phyloP scores from a whole-genome alignment of 2,797 vertebrate species.

The Microctenopoma steveboyesi region DNA sequence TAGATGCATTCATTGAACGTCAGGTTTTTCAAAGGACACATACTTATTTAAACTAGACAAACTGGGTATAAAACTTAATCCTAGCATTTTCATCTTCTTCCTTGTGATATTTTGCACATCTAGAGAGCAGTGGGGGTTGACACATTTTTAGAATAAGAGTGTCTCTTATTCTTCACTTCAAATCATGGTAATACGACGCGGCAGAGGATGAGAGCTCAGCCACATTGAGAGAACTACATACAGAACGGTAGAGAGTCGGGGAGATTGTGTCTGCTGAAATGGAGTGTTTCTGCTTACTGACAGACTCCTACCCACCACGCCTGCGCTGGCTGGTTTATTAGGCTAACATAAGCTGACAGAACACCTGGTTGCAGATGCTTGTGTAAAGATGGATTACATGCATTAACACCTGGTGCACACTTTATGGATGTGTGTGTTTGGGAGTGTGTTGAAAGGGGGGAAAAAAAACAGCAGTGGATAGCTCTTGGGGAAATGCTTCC shows the following conservation, averaged over 20 bases:
- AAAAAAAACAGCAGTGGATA: conserved; percentile 27
- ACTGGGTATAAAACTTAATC: background rate
- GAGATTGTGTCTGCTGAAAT: conserved; percentile 56
- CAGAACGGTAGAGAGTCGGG: conserved; percentile 30
- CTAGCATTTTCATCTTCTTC: background rate
- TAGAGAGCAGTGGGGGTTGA: background rate
- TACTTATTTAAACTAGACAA: no score
- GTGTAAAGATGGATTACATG: conserved; percentile 77
- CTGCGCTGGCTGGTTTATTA: conserved; percentile 62
- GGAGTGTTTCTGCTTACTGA: conserved; percentile 42
- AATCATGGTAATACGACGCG: conserved; percentile 46
- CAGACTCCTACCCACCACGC: conserved; percentile 42
- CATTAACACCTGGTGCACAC: conserved; percentile 66
- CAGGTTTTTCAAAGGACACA: background rate
- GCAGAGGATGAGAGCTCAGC: conserved; percentile 47
- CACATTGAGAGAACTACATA: conserved; percentile 29
- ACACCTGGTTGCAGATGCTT: conserved; percentile 77
- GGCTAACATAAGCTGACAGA: conserved; percentile 75
- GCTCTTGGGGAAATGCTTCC: conserved; percentile 58
- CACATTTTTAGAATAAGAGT: conserved; percentile 18
- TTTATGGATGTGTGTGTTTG: conserved; percentile 15
- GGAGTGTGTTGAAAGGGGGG: conserved; percentile 8
- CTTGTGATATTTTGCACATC: background rate
- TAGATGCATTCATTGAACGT: background rate
- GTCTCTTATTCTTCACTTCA: conserved; percentile 14